Conservation (phyloP, 2,797 vertebrate genomes). For the Acomys russatus region DNA sequence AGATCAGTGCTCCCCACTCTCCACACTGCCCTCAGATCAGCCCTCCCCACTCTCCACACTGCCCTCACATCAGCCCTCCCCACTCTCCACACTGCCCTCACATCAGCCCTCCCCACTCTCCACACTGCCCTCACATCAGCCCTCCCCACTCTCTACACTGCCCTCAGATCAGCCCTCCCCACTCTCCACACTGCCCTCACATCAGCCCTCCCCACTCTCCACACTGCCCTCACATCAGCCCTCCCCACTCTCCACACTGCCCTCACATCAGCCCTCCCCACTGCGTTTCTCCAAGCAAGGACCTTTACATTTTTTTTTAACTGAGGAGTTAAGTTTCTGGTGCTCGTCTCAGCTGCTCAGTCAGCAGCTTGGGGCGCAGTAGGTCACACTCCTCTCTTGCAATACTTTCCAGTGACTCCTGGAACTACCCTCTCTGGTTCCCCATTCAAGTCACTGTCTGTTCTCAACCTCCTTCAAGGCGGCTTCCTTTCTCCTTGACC, state of each 20-base stretch:
- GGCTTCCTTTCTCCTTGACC: not conserved
- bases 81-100: no score
- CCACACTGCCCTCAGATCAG: not conserved
- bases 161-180: no score
- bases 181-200: no score
- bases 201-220: no score
- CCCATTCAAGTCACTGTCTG: not conserved
- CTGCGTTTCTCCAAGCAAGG: conserved; percentile 33
- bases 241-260: no score
- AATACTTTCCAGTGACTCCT: not conserved
- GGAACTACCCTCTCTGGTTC: not conserved
- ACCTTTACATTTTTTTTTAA: conserved; percentile 44
- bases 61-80: not conserved
- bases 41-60: not conserved
- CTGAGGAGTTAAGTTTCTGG: not conserved
- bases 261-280: no score
- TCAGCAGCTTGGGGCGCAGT: not conserved
- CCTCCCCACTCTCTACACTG: no score
- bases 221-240: no score
- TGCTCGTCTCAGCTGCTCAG: not conserved
- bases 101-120: no score
- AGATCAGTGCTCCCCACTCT: not conserved
- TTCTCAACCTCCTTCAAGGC: not conserved
- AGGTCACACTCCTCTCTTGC: not conserved
- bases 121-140: no score